A percentile compares a stretch with the other conserved stretches of the same genome.
phyloP scores from a whole-genome alignment of 1,140 invertebrate species.

The Formica selysi region DNA sequence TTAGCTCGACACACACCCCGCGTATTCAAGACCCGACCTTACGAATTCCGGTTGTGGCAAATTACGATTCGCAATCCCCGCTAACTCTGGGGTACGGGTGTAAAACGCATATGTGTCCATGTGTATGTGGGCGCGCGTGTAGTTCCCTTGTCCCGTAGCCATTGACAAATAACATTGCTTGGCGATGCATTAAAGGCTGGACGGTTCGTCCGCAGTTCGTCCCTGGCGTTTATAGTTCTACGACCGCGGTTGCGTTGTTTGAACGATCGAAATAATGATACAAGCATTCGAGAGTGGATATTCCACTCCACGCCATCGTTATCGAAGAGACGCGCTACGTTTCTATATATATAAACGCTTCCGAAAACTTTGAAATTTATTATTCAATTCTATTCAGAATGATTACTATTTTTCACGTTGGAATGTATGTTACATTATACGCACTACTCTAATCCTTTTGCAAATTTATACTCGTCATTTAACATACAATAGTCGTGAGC shows the following conservation, averaged over 20 bases:
- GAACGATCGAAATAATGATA: conserved; percentile 71
- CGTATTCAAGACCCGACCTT: conserved; percentile 68
- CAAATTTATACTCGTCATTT: background rate
- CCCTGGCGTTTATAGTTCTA: conserved; percentile 32
- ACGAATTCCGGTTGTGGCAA: conserved; percentile 65
- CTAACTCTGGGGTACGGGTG: conserved; percentile 56
- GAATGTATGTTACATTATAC: background rate
- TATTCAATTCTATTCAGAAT: background rate
- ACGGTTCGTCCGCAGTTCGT: conserved; percentile 64
- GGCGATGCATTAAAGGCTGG: conserved; percentile 67
- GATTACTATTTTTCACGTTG: background rate
- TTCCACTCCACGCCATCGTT: conserved; percentile 11
- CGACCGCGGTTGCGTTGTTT: conserved; percentile 71
- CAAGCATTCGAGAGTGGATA: conserved; percentile 40
- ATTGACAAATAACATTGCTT: conserved; percentile 60
- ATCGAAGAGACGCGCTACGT: background rate
- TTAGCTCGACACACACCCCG: conserved; percentile 68
- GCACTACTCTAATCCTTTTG: background rate
- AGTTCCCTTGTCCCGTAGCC: conserved; percentile 37
- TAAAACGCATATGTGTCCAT: background rate
- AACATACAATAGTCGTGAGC: background rate
- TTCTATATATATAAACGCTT: background rate
- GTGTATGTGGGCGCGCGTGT: conserved; percentile 1
- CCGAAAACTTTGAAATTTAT: background rate
- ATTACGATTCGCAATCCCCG: conserved; percentile 67